These are phyloP conservation scores for Drosophila subquinaria DNA, from an alignment of 2,888 invertebrate species.

Conservation along the genomic window DNA sequence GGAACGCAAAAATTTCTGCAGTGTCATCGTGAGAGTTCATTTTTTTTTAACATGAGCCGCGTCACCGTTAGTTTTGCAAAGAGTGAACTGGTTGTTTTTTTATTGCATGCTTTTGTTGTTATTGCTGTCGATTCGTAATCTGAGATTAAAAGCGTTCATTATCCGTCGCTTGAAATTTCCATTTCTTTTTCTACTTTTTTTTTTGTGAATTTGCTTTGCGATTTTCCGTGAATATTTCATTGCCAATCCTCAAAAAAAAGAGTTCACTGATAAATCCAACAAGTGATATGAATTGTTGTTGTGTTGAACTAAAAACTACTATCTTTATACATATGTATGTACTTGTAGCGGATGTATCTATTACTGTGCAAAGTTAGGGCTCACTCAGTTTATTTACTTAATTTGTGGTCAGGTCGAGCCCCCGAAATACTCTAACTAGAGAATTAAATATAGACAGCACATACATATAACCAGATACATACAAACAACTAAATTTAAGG, in stretches of 20 bases:
- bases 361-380: slow-evolving; percentile 14
- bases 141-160: slow-evolving; percentile 59
- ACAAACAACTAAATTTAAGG: slow-evolving; percentile 8
- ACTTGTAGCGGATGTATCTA: slow-evolving; percentile 25
- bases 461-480: slow-evolving; percentile 3
- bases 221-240: slow-evolving; percentile 39
- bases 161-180: slow-evolving; percentile 36
- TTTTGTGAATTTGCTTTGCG: slow-evolving; percentile 29
- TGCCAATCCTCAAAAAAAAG: slow-evolving; percentile 12
- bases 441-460: slow-evolving; percentile 21
- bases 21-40: slow-evolving; percentile 74
- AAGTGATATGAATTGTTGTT: slow-evolving; percentile 24
- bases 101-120: slow-evolving; percentile 36
- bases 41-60: slow-evolving; percentile 50
- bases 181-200: slow-evolving; percentile 31
- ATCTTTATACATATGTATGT: slow-evolving; percentile 1
- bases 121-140: slow-evolving; percentile 54
- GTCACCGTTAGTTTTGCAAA: slow-evolving; percentile 71
- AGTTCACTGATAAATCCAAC: slow-evolving; percentile 33
- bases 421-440: slow-evolving; percentile 39
- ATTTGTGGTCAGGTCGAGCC: slow-evolving; percentile 47
- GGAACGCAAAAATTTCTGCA: slow-evolving; percentile 50
- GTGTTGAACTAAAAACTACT: slow-evolving; percentile 10
- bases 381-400: slow-evolving; percentile 34
- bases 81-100: slow-evolving; percentile 28